phyloP scores from a whole-genome alignment of 2,888 invertebrate genomes.

The Lissonota sp. region DNA sequence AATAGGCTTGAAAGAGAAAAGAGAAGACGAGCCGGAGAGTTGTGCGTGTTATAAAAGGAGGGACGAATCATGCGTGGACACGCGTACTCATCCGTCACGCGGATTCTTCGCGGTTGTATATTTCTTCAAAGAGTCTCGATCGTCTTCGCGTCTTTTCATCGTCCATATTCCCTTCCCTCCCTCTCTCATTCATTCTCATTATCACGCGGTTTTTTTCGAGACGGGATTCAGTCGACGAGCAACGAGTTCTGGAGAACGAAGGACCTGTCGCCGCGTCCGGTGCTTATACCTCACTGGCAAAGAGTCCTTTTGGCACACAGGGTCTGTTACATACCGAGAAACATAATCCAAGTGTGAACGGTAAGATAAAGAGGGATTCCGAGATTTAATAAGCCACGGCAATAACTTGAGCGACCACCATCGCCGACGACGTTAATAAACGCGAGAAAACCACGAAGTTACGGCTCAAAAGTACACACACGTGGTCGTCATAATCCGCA shows the following conservation, averaged over 20 bases:
- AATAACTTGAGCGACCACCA: constrained; percentile 66
- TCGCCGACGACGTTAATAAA: constrained; percentile 45
- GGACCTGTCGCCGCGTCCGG: constrained; percentile 37
- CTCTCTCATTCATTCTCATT: constrained; percentile 47
- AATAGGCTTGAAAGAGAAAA: constrained; percentile 18
- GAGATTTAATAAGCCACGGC: constrained; percentile 74
- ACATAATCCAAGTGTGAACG: constrained; percentile 53
- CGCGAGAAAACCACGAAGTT: constrained; percentile 7
- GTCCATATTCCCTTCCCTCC: constrained; percentile 47
- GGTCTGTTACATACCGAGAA: constrained; percentile 47
- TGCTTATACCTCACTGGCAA: no score
- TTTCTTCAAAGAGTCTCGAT: constrained; percentile 59
- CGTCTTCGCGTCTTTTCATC: constrained; percentile 59
- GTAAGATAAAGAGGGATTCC: constrained; percentile 72
- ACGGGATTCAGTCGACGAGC: constrained; percentile 63
- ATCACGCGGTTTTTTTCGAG: constrained; percentile 39
- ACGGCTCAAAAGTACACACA: constrained; percentile 32
- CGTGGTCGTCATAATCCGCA: constrained; percentile 50
- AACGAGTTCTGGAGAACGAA: constrained; percentile 48
- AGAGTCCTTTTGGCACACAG: constrained; percentile 34
- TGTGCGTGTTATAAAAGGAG: constrained; percentile 50
- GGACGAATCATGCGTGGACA: constrained; percentile 77
- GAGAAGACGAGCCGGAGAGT: constrained; percentile 25
- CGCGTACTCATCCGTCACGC: constrained; percentile 80
- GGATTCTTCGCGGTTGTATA: constrained; percentile 70